Evolutionary conservation across 2,797 vertebrate genomes (phyloP).

Genomic region (Microctenopoma lineatum): DNA sequence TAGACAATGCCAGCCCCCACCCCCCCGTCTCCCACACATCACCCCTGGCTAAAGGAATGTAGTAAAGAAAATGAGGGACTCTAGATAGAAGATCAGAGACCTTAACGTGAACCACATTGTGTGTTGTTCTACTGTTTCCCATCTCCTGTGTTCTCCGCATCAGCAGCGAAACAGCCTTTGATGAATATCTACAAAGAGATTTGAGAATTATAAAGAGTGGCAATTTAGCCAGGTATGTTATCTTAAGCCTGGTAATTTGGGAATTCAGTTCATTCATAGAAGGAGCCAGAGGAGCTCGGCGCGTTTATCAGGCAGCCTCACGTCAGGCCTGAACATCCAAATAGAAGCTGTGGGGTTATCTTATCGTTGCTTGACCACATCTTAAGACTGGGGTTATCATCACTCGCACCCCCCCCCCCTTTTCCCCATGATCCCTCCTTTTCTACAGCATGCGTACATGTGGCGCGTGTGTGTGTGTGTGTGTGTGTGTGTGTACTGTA

Average conservation of each 20-base stretch:
- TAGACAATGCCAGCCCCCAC: constrained; percentile 39
- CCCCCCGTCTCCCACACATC: constrained; percentile 43
- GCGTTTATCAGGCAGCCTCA: constrained; percentile 61
- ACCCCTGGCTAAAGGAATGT: constrained; percentile 73
- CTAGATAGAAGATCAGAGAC: constrained; percentile 75
- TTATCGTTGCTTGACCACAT: constrained; percentile 55
- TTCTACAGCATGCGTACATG: constrained; percentile 9
- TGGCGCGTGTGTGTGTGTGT: constrained; percentile 9
- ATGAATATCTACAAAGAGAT: constrained; percentile 81
- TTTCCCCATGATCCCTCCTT: constrained; percentile 25
- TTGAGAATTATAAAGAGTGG: constrained; percentile 66
- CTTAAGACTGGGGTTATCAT: constrained; percentile 47
- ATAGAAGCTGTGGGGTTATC: constrained; percentile 44
- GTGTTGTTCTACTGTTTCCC: constrained; percentile 68
- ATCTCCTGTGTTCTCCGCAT: constrained; percentile 66
- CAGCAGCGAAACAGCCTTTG: constrained; percentile 71
- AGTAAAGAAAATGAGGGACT: constrained; percentile 69
- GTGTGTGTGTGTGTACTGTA: constrained; percentile 21
- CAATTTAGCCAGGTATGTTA: constrained; percentile 79
- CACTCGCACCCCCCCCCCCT: constrained; percentile 14
- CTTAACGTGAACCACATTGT: constrained; percentile 72
- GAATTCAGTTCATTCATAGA: constrained; percentile 60
- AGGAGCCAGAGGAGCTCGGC: constrained; percentile 41
- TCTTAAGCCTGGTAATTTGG: constrained; percentile 78
- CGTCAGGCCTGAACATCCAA: constrained; percentile 36